A percentile compares a stretch with the other conserved stretches of the same genome.
phyloP scores from a whole-genome alignment of 2,888 invertebrate genomes.

The Blera fallax region DNA sequence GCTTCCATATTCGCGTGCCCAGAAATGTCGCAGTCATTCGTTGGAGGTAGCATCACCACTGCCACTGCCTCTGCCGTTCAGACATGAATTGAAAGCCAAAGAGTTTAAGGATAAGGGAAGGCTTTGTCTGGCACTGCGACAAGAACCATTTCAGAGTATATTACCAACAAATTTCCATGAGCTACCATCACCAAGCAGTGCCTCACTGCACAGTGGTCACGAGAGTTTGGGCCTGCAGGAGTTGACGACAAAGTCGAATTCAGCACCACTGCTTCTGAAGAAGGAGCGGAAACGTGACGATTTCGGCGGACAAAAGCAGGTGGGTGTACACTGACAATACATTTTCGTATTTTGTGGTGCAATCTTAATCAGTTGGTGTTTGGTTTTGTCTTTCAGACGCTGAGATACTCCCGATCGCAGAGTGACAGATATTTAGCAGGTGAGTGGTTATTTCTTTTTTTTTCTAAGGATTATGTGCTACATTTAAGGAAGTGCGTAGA shows the following conservation, averaged over 20 bases:
- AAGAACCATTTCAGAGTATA: conserved; percentile 81
- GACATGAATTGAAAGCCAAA: conserved; percentile 63
- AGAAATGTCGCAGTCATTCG: conserved; percentile 79
- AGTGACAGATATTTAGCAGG: conserved; percentile 82
- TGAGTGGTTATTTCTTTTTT: conserved; percentile 75
- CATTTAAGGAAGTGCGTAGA: too few species aligned
- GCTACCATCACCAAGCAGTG: conserved; percentile 81
- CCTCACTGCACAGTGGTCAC: conserved; percentile 81
- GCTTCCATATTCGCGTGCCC: conserved; percentile 75
- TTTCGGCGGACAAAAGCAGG: conserved; percentile 80
- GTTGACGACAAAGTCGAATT: conserved; percentile 81
- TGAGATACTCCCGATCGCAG: conserved; percentile 82
- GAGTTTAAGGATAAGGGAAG: conserved; percentile 77
- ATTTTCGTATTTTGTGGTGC: not conserved
- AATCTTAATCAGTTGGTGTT: conserved; percentile 26
- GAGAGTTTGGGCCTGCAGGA: conserved; percentile 80
- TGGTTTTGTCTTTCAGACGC: conserved; percentile 76
- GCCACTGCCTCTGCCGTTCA: conserved; percentile 67
- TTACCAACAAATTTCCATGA: conserved; percentile 80
- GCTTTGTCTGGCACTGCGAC: conserved; percentile 79
- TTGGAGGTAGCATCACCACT: conserved; percentile 77
- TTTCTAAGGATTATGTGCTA: not conserved
- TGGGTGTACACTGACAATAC: conserved; percentile 74
- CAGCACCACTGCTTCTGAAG: conserved; percentile 81
- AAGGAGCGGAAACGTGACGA: conserved; percentile 80